Evolutionary conservation across 2,113 vertebrate species (phyloP), one percentile per base, ranked within the genome.

Genomic region (Bubalus kerabau): DNA sequence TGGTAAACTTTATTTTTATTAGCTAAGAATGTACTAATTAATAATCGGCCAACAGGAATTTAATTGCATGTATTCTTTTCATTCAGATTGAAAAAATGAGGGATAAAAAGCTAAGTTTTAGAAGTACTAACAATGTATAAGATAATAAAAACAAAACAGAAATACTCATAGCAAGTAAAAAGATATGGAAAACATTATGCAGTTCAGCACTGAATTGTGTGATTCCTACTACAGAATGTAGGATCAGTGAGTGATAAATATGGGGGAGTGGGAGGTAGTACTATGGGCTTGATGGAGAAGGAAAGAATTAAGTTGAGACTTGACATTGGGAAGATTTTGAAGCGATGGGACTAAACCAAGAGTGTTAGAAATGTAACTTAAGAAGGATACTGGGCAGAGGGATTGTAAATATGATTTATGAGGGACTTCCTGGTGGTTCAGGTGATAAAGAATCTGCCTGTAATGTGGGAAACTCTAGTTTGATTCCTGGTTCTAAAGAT

Each of bases 11-110:
- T 90, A 43, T 87, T 88, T 80, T 26, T 57, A 88, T 50, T 93
- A 62, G 57, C 21, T 93, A 91, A 97, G 23, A 84, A 59, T 91
- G 71, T 57, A 67, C 21, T 93, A 94, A 94, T 81, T 96, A 86
- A 87, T 57, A 93, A 94, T 67, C 9, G 59, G 17, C 52, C 23
- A 93, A 85, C 12, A 94, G 91, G 7, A 90, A 71, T 62, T 91
- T 90, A 94, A 89, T 57, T 91, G 11, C 0, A 52, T 7, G 48
- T 15, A 76, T 90, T 59, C 16, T 83, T 95, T 74, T 88, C 76
- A 60, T 32, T 93, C 82, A 57, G 14, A 52, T 62, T 85, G 12
- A 43, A 82, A 97, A 95, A 46, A 3, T 67, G 17, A 95, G 36
- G 16, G 16, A 89, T 60, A 40, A 4, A 93, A 83, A 89, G 84